These are phyloP conservation scores for Leptocoma aspasia DNA, from an alignment of 2,113 vertebrate species.

Conservation along the genomic window DNA sequence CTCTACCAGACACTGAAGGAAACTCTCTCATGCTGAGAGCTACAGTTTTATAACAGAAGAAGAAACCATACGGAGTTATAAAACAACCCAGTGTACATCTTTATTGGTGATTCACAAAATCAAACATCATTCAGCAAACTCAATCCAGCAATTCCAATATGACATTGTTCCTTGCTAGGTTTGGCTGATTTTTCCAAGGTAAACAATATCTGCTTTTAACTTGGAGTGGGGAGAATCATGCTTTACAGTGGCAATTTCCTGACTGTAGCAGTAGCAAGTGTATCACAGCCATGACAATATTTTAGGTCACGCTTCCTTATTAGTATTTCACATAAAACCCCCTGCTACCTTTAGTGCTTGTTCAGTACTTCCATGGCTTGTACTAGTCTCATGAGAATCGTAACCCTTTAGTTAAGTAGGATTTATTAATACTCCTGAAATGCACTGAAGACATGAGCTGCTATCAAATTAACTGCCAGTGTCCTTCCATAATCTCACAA, in stretches of 20 bases:
- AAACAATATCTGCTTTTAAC: neutral
- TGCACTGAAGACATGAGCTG: neutral
- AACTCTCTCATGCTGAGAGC: neutral
- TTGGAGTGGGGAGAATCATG: neutral
- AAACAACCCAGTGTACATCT: neutral
- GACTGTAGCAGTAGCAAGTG: neutral
- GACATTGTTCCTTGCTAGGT: neutral
- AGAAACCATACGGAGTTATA: neutral
- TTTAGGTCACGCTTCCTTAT: neutral
- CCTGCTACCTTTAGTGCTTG: neutral
- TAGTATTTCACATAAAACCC: neutral
- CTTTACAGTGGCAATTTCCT: neutral
- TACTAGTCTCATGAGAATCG: neutral
- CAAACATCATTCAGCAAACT: neutral
- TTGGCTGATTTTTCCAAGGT: neutral
- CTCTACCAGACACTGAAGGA: neutral
- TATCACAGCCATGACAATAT: neutral
- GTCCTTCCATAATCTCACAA: neutral
- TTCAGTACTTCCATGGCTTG: neutral
- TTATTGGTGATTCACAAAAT: constrained; percentile 50
- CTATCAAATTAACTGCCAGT: neutral
- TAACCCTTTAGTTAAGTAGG: neutral
- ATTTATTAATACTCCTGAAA: neutral
- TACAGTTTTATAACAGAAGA: neutral
- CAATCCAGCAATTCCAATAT: neutral